These are phyloP conservation scores for Stenurella melanura DNA, from an alignment of 2,888 invertebrate genomes.

Conservation along the genomic window DNA sequence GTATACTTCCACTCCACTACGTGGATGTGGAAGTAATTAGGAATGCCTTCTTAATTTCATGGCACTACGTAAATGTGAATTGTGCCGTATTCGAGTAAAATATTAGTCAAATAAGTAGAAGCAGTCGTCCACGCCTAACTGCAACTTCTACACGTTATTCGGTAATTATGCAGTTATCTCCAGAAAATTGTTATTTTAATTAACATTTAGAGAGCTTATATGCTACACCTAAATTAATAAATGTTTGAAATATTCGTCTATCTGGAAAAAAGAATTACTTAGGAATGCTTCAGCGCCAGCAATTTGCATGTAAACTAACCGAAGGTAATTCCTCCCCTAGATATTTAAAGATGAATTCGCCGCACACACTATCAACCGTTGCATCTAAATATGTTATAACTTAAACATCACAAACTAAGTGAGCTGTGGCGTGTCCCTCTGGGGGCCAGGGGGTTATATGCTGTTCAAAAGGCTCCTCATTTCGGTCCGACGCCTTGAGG, in stretches of 20 bases:
- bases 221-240: not conserved
- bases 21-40: too few species aligned
- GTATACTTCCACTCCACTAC: too few species aligned
- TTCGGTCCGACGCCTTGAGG: constrained; percentile 70
- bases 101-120: too few species aligned
- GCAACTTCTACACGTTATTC: too few species aligned
- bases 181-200: too few species aligned
- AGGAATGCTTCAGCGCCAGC: constrained; percentile 14
- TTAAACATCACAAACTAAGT: constrained; percentile 67
- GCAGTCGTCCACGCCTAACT: too few species aligned
- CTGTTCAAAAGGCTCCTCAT: constrained; percentile 57
- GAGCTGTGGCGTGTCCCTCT: constrained; percentile 55
- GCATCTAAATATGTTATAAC: constrained; percentile 66
- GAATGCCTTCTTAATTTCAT: too few species aligned
- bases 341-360: constrained; percentile 50
- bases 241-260: not conserved
- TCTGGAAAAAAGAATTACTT: constrained; percentile 19
- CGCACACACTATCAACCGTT: constrained; percentile 50
- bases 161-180: too few species aligned
- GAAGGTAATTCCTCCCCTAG: constrained; percentile 50
- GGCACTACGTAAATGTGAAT: too few species aligned
- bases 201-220: too few species aligned
- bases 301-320: constrained; percentile 58
- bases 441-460: constrained; percentile 42
- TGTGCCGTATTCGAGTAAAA: too few species aligned